A percentile compares a stretch with the other conserved stretches of the same genome.
Conservation (phyloP, 2,888 invertebrate genomes). For the Archaeoteleia sp. region DNA sequence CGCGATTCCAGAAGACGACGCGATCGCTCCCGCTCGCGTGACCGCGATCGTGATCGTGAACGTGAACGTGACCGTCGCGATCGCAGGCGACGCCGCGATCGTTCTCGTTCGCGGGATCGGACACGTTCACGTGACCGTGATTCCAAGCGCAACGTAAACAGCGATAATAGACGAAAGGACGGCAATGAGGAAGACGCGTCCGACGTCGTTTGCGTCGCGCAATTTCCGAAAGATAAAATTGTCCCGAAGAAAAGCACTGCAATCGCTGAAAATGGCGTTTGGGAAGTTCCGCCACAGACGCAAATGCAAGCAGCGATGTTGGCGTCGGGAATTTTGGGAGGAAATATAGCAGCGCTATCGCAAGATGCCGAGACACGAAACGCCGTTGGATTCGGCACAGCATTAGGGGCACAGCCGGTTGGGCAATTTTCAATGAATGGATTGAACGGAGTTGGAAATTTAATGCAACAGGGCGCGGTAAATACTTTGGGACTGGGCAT, state of each 20-base stretch:
- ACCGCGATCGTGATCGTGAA: conserved; percentile 73
- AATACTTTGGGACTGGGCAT: conserved; percentile 49
- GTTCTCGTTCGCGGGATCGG: conserved; percentile 77
- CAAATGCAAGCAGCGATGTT: conserved; percentile 69
- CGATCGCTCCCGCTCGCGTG: conserved; percentile 74
- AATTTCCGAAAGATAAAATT: conserved; percentile 68
- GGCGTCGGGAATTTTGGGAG: conserved; percentile 68
- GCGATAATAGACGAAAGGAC: conserved; percentile 61
- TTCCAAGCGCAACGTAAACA: conserved; percentile 64
- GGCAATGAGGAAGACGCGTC: conserved; percentile 62
- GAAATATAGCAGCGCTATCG: conserved; percentile 63
- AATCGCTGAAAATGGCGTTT: conserved; percentile 66
- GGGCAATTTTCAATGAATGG: conserved; percentile 68
- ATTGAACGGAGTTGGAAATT: conserved; percentile 64
- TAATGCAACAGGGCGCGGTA: conserved; percentile 56
- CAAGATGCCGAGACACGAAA: conserved; percentile 52
- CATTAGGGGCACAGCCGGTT: conserved; percentile 55
- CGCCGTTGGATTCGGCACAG: conserved; percentile 55
- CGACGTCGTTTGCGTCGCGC: conserved; percentile 72
- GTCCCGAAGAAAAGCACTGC: conserved; percentile 42
- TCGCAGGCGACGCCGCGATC: conserved; percentile 77
- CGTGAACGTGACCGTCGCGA: conserved; percentile 75
- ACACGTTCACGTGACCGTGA: conserved; percentile 77
- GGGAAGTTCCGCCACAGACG: conserved; percentile 72
- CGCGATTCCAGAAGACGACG: conserved; percentile 77